Evolutionary conservation across 2,113 vertebrate species (phyloP).

Genomic region (Rhabdomys dilectus): DNA sequence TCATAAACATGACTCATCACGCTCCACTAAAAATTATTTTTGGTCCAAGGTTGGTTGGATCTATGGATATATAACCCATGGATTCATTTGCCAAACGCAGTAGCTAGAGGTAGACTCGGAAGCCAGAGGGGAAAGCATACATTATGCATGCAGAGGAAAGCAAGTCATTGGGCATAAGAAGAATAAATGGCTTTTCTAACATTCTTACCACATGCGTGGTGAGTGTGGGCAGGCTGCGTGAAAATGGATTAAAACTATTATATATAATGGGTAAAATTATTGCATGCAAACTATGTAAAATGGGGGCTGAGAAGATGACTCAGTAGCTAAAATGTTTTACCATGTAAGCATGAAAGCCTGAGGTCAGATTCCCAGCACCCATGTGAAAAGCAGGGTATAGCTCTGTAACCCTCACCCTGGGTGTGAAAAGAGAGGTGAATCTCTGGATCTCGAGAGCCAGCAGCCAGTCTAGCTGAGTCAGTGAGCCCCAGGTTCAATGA

Average conservation of each 20-base stretch:
- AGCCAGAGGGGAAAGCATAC: not conserved
- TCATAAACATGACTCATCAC: not conserved
- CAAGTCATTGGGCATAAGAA: accelerated
- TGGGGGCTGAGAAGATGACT: not conserved
- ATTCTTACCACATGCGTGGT: too few relatives aligned
- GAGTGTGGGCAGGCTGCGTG: not conserved
- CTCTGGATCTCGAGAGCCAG: not conserved
- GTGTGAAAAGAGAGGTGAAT: not conserved
- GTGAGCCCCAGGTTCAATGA: not conserved
- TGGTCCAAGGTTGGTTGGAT: not conserved
- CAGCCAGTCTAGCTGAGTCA: not conserved
- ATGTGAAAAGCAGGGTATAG: not conserved
- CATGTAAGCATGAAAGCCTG: not conserved
- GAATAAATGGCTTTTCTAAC: not conserved
- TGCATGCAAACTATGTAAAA: not conserved
- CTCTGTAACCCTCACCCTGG: not conserved
- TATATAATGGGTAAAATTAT: not conserved
- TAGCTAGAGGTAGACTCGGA: not conserved
- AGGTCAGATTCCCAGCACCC: not conserved
- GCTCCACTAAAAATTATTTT: not conserved
- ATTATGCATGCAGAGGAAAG: not conserved
- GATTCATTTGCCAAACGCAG: not conserved
- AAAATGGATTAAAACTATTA: not conserved
- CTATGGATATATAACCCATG: not conserved
- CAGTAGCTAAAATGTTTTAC: not conserved